These are phyloP conservation scores for Rhagologus leucostigma DNA, from an alignment of 2,113 vertebrate genomes.

Conservation along the genomic window DNA sequence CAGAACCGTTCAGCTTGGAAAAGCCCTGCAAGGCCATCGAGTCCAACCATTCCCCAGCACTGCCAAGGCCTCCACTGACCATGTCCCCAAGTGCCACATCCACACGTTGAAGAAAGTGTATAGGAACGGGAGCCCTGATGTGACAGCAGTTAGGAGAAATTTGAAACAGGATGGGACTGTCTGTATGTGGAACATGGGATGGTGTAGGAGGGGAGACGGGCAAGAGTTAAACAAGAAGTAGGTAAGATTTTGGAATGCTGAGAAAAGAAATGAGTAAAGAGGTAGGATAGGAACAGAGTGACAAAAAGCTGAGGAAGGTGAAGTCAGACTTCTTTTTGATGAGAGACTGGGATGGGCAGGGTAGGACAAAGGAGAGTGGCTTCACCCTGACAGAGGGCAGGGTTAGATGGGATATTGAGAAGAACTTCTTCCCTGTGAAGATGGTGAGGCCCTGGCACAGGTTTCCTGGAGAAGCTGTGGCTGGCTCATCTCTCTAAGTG, in stretches of 20 bases:
- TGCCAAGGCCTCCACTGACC: not conserved
- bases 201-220: not conserved
- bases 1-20: fast-evolving
- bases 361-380: not conserved
- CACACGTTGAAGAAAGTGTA: fast-evolving
- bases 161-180: not conserved
- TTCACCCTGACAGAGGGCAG: not conserved
- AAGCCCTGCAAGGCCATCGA: fast-evolving
- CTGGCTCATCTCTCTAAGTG: not conserved
- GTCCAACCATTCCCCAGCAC: not conserved
- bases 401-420: not conserved
- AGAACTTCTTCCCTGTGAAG: not conserved
- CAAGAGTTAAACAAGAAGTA: not conserved
- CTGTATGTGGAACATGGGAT: not conserved
- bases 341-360: not conserved
- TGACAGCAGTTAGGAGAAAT: not conserved
- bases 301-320: not conserved
- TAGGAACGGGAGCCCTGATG: not conserved
- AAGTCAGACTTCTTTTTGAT: not conserved
- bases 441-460: fast-evolving
- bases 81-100: not conserved
- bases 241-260: not conserved
- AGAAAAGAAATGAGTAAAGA: not conserved
- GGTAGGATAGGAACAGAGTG: not conserved
- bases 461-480: not conserved